Conservation (phyloP, 2,113 vertebrate genomes). For the Poeciliopsis prolifica region DNA sequence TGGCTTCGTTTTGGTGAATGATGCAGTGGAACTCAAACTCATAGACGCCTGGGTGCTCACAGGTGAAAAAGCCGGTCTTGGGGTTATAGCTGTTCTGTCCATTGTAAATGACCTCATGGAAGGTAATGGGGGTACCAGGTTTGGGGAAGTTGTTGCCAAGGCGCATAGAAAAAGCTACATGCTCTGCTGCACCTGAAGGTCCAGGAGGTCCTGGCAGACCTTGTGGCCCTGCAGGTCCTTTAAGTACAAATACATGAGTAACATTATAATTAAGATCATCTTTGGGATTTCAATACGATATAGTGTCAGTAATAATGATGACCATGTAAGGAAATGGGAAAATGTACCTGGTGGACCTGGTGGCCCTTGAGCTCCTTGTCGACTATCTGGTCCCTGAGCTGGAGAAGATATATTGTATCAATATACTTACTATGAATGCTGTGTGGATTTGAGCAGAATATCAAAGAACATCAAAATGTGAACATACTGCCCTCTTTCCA, state of each 20-base stretch:
- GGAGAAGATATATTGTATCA: not conserved
- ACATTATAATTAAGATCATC: no score
- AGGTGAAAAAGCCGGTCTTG: slow-evolving; percentile 59
- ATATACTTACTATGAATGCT: not conserved
- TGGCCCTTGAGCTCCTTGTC: no score
- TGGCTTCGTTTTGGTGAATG: slow-evolving; percentile 6
- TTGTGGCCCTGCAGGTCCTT: no score
- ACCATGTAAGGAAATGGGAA: not conserved
- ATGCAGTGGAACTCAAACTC: slow-evolving; percentile 63
- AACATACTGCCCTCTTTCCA: slow-evolving; percentile 71
- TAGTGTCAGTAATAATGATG: no score
- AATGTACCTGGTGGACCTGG: slow-evolving; percentile 14
- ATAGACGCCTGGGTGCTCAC: slow-evolving; percentile 59
- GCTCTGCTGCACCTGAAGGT: not conserved
- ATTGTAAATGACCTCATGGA: slow-evolving; percentile 59
- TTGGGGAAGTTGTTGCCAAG: slow-evolving; percentile 45
- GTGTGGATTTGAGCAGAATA: not conserved
- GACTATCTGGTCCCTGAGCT: no score
- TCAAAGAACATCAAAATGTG: not conserved
- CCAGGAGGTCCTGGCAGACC: not conserved
- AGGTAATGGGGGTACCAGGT: slow-evolving; percentile 6
- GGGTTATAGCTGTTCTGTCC: slow-evolving; percentile 53
- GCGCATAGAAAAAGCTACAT: slow-evolving; percentile 55
- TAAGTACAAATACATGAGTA: no score
- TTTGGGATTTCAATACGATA: no score